Evolutionary conservation across 2,888 invertebrate species (phyloP).

Genomic region (Caenorhabditis japonica): DNA sequence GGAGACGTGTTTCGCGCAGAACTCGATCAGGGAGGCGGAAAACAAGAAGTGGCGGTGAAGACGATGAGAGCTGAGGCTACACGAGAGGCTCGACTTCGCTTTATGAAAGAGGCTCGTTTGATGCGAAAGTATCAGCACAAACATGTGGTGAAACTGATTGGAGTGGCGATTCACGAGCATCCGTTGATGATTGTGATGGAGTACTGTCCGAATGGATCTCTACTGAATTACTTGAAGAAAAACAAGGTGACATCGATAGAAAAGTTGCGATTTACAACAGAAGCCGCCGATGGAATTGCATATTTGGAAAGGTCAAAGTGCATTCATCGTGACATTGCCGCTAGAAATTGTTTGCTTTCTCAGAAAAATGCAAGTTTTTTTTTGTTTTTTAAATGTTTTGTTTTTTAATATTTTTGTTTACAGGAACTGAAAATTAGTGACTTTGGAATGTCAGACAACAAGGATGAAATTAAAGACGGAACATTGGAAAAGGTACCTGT

Average conservation of each 20-base stretch:
- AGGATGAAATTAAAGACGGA: slow-evolving; percentile 69
- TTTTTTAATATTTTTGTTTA: too few relatives aligned
- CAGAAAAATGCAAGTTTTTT: slow-evolving; percentile 41
- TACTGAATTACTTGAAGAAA: slow-evolving; percentile 61
- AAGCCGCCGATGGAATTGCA: slow-evolving; percentile 85
- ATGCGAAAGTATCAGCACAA: slow-evolving; percentile 70
- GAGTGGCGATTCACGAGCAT: slow-evolving; percentile 71
- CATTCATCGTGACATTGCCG: slow-evolving; percentile 89
- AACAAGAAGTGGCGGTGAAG: slow-evolving; percentile 72
- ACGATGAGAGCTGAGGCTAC: slow-evolving; percentile 67
- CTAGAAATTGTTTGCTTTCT: slow-evolving; percentile 84
- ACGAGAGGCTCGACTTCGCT: slow-evolving; percentile 63
- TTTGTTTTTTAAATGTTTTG: too few relatives aligned
- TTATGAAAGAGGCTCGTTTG: slow-evolving; percentile 73
- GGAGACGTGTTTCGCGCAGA: slow-evolving; percentile 65
- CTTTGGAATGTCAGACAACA: slow-evolving; percentile 76
- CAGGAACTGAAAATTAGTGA: slow-evolving; percentile 77
- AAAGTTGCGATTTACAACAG: slow-evolving; percentile 63
- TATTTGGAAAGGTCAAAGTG: slow-evolving; percentile 87
- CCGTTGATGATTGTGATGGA: slow-evolving; percentile 75
- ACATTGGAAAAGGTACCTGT: slow-evolving; percentile 66
- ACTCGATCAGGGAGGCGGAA: slow-evolving; percentile 50
- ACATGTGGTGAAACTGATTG: slow-evolving; percentile 66
- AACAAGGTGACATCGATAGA: slow-evolving; percentile 47
- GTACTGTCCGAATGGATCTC: slow-evolving; percentile 65